phyloP scores from a whole-genome alignment of 2,888 invertebrate genomes.

The Brachynemurus nebulosus region DNA sequence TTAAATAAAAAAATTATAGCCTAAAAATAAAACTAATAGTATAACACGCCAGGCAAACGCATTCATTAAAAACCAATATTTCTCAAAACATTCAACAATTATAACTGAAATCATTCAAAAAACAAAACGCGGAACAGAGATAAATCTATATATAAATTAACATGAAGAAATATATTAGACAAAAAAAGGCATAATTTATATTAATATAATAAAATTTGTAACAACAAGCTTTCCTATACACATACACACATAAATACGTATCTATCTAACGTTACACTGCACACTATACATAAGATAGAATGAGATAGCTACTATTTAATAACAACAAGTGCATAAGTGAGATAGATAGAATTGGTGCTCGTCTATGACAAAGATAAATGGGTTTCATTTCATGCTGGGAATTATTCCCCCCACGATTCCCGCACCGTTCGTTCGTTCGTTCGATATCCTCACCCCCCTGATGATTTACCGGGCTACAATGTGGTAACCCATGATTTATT shows the following conservation, averaged over 20 bases:
- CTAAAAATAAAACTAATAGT: too few relatives aligned
- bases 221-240: too few relatives aligned
- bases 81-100: too few relatives aligned
- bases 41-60: too few relatives aligned
- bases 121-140: too few relatives aligned
- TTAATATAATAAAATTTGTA: slow-evolving; percentile 2
- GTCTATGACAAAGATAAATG: slow-evolving; percentile 34
- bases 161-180: background rate
- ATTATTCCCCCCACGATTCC: slow-evolving; percentile 35
- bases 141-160: background rate
- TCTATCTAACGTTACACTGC: background rate
- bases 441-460: slow-evolving; percentile 22
- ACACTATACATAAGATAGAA: too few relatives aligned
- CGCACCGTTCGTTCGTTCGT: slow-evolving; percentile 13
- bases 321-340: too few relatives aligned
- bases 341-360: slow-evolving; percentile 2
- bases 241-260: background rate
- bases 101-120: too few relatives aligned
- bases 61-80: too few relatives aligned
- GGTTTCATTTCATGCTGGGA: slow-evolving; percentile 39
- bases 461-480: slow-evolving; percentile 54
- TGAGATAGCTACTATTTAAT: background rate
- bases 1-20: too few relatives aligned
- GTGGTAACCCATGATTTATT: slow-evolving; percentile 56
- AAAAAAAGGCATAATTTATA: slow-evolving; percentile 1